Conservation (phyloP, 2,113 vertebrate genomes). For the Myiagra hebetior region DNA sequence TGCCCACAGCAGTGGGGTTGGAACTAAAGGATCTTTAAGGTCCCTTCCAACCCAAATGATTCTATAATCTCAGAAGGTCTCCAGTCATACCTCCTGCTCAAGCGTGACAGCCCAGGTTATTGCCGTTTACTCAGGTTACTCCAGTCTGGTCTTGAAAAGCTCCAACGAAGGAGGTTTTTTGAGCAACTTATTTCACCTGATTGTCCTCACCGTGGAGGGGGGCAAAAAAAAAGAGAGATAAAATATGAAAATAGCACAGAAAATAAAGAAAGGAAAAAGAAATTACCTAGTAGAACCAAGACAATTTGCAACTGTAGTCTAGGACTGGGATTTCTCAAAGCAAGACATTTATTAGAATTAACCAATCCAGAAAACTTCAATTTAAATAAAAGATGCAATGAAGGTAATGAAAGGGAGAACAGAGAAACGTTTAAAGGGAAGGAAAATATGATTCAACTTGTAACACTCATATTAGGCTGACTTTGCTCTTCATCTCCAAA, state of each 20-base stretch:
- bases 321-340: background rate
- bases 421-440: background rate
- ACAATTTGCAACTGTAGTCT: background rate
- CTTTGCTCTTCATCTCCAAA: background rate
- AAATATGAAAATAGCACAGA: background rate
- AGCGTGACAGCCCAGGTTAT: background rate
- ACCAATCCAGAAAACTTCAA: background rate
- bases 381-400: background rate
- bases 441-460: background rate
- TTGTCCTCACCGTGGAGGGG: rapidly evolving
- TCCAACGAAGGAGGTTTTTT: background rate
- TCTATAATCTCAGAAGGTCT: background rate
- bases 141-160: background rate
- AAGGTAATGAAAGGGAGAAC: background rate
- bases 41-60: background rate
- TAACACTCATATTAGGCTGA: background rate
- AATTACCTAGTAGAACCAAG: background rate
- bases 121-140: background rate
- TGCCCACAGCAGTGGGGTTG: background rate
- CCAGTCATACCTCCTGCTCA: background rate
- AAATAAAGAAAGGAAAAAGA: background rate
- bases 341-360: background rate
- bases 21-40: background rate
- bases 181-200: background rate
- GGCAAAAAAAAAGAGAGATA: rapidly evolving